Evolutionary conservation across 2,888 invertebrate genomes (phyloP), one percentile per base, ranked within the genome.

Genomic region (Stenichneumon culpator): DNA sequence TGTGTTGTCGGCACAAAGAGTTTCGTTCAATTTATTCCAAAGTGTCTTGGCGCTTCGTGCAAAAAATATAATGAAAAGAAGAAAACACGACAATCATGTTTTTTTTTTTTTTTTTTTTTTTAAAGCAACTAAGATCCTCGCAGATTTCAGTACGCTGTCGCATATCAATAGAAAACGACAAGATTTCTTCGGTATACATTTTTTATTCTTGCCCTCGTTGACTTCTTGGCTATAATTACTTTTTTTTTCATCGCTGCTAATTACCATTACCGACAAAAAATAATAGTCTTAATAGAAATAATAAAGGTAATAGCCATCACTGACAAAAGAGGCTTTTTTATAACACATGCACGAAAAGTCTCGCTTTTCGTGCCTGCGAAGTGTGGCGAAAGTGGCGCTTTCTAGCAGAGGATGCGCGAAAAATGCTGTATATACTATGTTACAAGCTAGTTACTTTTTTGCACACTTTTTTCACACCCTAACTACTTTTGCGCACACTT

Each of bases 51-150:
- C 32, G 11, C 65, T 50, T 63, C 28, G n/a, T n/a, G 25, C 28
- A 39, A 54, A n/a, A 28, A 36, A 69, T 57, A 32, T 28, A 32
- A 52, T 16, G 32, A 54, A 32, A 50, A 28, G 25, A 57, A 57
- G 28, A 78, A 44, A 67, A 19, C n/a, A 57, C 14, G 78, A 77
- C 65, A 50, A 65, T 50, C 74, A 50, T 47, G 63, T 11, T 44
- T 44, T 68, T 22, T 68, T 19, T 44, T 44, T 11, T 36, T 39
- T 28, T 36, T 32, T 44, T 68, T 11, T n/a, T 39, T 16, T n/a
- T 6, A 68, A 32, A 69, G 60, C 54, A 14, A n/a, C 14, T 7
- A 14, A 57, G 52, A 68, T 54, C 14, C 16, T 16, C 67, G 22
- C 28, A 5, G 47, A 67, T 28, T 25, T 57, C 9, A 44, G 39